These are phyloP conservation scores for Syrrhaptes paradoxus DNA, from an alignment of 2,113 vertebrate genomes.

Conservation along the genomic window DNA sequence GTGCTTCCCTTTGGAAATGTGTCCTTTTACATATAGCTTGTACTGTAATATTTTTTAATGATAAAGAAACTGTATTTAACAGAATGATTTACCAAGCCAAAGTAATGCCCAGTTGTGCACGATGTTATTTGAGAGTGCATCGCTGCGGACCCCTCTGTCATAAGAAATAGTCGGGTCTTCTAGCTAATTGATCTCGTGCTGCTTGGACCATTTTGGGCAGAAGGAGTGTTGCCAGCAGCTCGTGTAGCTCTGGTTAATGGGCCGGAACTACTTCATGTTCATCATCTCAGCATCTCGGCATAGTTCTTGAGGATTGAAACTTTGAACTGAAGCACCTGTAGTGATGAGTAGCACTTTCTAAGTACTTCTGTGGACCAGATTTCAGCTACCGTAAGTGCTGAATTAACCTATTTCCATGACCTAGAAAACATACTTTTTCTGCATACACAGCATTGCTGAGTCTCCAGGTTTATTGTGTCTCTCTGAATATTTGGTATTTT, in stretches of 20 bases:
- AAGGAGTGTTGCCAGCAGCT: background rate
- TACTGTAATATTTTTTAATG: background rate
- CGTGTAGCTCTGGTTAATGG: background rate
- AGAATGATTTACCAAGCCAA: background rate
- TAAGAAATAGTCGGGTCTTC: fast-evolving
- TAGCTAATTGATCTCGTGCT: background rate
- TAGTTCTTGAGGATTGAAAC: background rate
- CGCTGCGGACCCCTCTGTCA: fast-evolving
- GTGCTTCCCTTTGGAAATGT: background rate
- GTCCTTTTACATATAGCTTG: background rate
- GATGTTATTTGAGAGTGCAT: background rate
- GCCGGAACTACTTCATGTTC: background rate
- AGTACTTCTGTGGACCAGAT: background rate
- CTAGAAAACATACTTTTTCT: background rate
- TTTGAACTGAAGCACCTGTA: background rate
- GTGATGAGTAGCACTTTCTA: background rate
- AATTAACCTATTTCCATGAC: background rate
- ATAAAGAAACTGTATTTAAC: background rate
- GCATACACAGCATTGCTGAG: background rate
- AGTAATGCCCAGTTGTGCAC: background rate
- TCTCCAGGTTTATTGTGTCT: background rate
- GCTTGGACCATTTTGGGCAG: background rate
- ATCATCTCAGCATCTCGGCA: background rate
- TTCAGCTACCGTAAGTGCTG: background rate
- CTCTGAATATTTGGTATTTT: background rate